These are phyloP conservation scores for Pangasianodon hypophthalmus DNA, from an alignment of 2,113 vertebrate species.

Conservation along the genomic window DNA sequence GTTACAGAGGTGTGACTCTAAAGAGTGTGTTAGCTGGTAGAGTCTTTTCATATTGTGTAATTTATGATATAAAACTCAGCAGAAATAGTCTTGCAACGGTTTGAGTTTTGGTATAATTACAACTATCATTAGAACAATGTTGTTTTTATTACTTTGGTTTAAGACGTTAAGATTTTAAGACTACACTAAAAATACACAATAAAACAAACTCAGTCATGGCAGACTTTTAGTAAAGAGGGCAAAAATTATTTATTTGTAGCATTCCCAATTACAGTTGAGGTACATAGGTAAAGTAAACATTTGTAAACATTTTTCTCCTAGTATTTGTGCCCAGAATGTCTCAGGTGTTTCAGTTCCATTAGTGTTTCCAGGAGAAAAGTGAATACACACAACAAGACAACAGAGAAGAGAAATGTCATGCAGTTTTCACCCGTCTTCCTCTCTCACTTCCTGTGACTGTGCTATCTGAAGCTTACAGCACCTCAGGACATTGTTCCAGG, in stretches of 20 bases:
- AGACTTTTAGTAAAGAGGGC: constrained; percentile 19
- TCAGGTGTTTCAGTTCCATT: not conserved
- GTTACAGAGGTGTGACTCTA: constrained; percentile 63
- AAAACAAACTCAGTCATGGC: not conserved
- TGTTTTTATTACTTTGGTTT: not conserved
- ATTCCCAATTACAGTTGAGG: not conserved
- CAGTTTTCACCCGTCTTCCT: constrained; percentile 11
- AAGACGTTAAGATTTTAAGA: not conserved
- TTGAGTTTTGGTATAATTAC: not conserved
- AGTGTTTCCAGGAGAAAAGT: constrained; percentile 15
- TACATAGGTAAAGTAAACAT: not conserved
- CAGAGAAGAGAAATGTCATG: not conserved
- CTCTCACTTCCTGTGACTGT: constrained; percentile 31
- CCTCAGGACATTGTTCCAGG: constrained; percentile 8
- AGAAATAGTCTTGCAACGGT: not conserved
- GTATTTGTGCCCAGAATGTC: constrained; percentile 7
- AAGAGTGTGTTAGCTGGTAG: not conserved
- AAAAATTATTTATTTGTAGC: constrained; percentile 43
- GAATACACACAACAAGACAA: constrained; percentile 17
- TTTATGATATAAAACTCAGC: not conserved
- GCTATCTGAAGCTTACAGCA: constrained; percentile 28
- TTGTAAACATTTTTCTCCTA: constrained; percentile 6
- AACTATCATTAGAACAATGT: not conserved
- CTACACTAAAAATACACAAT: not conserved
- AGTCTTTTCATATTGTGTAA: not conserved